phyloP scores from a whole-genome alignment of 1,140 invertebrate genomes.

The Cataglyphis hispanica region DNA sequence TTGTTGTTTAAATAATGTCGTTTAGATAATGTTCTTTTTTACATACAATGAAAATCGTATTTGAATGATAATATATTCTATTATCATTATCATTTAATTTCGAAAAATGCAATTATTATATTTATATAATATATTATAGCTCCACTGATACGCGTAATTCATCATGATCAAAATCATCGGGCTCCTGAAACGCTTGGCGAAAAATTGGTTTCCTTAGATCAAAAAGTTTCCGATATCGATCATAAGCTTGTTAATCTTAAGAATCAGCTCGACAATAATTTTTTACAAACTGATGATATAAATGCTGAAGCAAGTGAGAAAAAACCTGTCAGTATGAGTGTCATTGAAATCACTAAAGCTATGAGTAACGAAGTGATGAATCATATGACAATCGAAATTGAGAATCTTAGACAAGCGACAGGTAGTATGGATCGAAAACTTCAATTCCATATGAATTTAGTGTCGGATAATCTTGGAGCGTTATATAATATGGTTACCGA shows the following conservation, averaged over 20 bases:
- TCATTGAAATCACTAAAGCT: slow-evolving; percentile 92
- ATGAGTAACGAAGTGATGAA: slow-evolving; percentile 92
- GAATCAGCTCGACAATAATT: slow-evolving; percentile 93
- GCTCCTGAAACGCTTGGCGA: slow-evolving; percentile 78
- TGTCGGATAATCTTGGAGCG: slow-evolving; percentile 92
- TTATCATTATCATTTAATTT: neutral
- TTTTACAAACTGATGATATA: slow-evolving; percentile 92
- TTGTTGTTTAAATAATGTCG: neutral
- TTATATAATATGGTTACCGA: slow-evolving; percentile 92
- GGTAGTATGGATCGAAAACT: slow-evolving; percentile 93
- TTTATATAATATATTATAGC: slow-evolving; percentile 67
- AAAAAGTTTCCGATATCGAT: slow-evolving; percentile 94
- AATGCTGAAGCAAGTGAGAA: slow-evolving; percentile 95
- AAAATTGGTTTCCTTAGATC: slow-evolving; percentile 90
- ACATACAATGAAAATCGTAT: neutral
- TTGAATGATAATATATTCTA: neutral
- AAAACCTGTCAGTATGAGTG: slow-evolving; percentile 92
- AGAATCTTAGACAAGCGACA: slow-evolving; percentile 91
- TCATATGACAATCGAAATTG: slow-evolving; percentile 91
- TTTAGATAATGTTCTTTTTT: too few species aligned
- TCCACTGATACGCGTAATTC: slow-evolving; percentile 81
- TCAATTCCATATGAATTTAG: slow-evolving; percentile 94
- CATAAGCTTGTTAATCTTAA: slow-evolving; percentile 92
- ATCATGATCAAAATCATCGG: slow-evolving; percentile 78
- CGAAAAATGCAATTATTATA: neutral